phyloP scores from a whole-genome alignment of 2,113 vertebrate species.

The Cephalopterus ornatus region DNA sequence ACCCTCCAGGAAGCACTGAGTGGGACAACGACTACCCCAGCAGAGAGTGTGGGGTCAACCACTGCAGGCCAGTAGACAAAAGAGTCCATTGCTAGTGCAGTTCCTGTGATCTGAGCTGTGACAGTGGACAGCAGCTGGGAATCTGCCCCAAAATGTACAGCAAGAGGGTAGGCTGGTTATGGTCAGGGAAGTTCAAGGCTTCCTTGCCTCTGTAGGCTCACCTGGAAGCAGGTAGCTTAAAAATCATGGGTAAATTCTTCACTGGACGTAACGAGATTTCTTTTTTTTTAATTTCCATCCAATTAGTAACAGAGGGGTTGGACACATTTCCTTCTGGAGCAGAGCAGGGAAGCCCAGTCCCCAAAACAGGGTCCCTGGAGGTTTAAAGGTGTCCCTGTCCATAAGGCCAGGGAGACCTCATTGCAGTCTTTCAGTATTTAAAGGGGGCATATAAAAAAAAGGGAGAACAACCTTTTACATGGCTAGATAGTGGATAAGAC shows the following conservation, averaged over 20 bases:
- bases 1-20: slow-evolving; percentile 83
- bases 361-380: not conserved
- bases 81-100: not conserved
- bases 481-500: not conserved
- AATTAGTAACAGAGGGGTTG: not conserved
- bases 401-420: not conserved
- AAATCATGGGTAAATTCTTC: not conserved
- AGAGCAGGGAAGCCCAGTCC: not conserved
- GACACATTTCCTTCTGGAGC: not conserved
- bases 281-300: not conserved
- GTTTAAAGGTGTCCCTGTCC: not conserved
- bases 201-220: not conserved
- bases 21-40: slow-evolving; percentile 95
- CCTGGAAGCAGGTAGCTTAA: not conserved
- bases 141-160: not conserved
- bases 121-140: not conserved
- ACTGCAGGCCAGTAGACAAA: slow-evolving; percentile 87
- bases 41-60: slow-evolving; percentile 93
- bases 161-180: not conserved
- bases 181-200: not conserved
- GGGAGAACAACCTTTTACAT: not conserved
- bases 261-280: not conserved
- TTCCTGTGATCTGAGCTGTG: not conserved
- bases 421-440: not conserved
- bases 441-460: not conserved